A percentile compares a stretch with the other conserved stretches of the same genome.
Conservation (phyloP, 2,113 vertebrate genomes). For the Myodes glareolus region DNA sequence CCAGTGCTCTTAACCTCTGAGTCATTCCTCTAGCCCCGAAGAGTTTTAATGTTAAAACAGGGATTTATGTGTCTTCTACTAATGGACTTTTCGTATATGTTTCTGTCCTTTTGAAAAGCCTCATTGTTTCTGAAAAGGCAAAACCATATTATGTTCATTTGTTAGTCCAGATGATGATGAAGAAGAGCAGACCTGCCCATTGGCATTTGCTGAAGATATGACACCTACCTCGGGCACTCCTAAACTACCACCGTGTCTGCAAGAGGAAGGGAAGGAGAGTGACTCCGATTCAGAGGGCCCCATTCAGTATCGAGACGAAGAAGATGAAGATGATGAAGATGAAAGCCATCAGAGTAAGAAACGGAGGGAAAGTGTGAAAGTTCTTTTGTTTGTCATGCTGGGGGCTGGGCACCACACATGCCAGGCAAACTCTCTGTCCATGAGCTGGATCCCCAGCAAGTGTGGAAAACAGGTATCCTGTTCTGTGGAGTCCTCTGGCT, state of each 20-base stretch:
- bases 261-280: conserved; percentile 89
- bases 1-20: no score
- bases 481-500: not conserved
- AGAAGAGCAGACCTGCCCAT: conserved; percentile 89
- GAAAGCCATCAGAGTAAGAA: conserved; percentile 90
- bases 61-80: not conserved
- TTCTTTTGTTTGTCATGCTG: not conserved
- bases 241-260: conserved; percentile 88
- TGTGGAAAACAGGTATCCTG: not conserved
- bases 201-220: conserved; percentile 88
- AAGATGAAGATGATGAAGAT: conserved; percentile 97
- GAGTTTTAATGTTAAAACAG: not conserved
- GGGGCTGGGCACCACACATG: not conserved
- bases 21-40: not conserved
- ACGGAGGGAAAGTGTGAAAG: not conserved
- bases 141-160: conserved; percentile 67
- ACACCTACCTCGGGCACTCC: conserved; percentile 90
- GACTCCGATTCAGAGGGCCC: conserved; percentile 97
- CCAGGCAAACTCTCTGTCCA: not conserved
- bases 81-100: not conserved
- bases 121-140: conserved; percentile 66
- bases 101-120: conserved; percentile 2
- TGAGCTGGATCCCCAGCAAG: not conserved
- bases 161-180: conserved; percentile 92
- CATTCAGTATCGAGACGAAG: conserved; percentile 94